These are phyloP conservation scores for Antheraea yamamai DNA, from an alignment of 2,888 invertebrate species.

Conservation along the genomic window DNA sequence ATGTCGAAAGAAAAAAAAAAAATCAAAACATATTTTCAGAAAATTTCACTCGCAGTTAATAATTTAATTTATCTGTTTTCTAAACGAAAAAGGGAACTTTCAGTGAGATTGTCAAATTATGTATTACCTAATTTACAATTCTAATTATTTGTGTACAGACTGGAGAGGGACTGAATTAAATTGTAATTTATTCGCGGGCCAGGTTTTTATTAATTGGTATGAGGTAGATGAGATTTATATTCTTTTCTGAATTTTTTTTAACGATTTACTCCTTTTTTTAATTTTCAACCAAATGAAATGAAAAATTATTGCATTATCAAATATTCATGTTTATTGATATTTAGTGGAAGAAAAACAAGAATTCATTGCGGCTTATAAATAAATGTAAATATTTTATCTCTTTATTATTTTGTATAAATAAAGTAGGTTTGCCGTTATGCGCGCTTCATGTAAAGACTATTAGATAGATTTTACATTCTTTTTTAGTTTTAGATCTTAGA, in stretches of 20 bases:
- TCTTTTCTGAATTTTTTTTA: conserved; percentile 12
- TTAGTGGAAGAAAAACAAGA: no score
- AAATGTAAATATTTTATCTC: no score
- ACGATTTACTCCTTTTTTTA: neutral
- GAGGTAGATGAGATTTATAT: conserved; percentile 18
- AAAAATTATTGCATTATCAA: neutral
- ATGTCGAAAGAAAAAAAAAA: no score
- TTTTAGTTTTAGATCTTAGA: no score
- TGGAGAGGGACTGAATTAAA: conserved; percentile 54
- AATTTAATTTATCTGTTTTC: neutral
- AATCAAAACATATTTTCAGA: neutral
- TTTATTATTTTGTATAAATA: no score
- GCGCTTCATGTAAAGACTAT: no score
- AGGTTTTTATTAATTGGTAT: conserved; percentile 43
- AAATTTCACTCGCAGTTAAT: neutral
- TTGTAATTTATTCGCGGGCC: conserved; percentile 63
- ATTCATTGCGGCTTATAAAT: neutral
- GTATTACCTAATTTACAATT: conserved; percentile 66
- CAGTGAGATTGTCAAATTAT: conserved; percentile 50
- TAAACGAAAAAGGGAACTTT: conserved; percentile 26
- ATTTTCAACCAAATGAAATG: conserved; percentile 18
- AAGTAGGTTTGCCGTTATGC: no score
- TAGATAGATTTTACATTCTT: no score
- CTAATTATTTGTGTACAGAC: conserved; percentile 63
- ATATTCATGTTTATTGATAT: neutral